A percentile compares a stretch with the other conserved stretches of the same genome.
These are phyloP conservation scores for Latrodectus hesperus DNA, from an alignment of 2,888 invertebrate genomes.

Conservation along the genomic window DNA sequence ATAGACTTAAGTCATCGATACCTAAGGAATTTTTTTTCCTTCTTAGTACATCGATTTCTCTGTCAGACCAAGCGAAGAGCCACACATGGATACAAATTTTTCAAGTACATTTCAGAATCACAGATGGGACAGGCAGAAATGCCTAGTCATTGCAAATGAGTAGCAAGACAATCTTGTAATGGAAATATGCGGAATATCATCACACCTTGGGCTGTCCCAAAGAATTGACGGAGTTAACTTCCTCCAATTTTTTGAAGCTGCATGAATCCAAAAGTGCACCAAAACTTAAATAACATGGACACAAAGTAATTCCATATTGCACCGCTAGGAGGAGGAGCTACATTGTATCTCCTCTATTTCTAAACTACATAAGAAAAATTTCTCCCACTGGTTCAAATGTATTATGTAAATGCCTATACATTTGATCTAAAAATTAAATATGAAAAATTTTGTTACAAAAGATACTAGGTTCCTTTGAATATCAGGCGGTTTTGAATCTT, in stretches of 20 bases:
- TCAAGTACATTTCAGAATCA: background rate
- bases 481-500: too few species aligned
- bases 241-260: background rate
- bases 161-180: background rate
- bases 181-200: background rate
- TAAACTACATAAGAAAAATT: too few species aligned
- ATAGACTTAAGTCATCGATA: background rate
- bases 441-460: too few species aligned
- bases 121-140: background rate
- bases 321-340: too few species aligned
- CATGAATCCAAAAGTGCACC: background rate
- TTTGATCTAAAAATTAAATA: too few species aligned
- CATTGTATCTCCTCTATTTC: too few species aligned
- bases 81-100: background rate
- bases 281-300: too few species aligned
- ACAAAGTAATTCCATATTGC: too few species aligned
- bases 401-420: too few species aligned
- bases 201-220: background rate
- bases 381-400: too few species aligned
- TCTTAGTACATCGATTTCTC: background rate
- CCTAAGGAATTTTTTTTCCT: background rate
- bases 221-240: background rate
- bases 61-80: background rate
- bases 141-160: background rate
- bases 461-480: too few species aligned